phyloP scores from a whole-genome alignment of 2,888 invertebrate species.

The Pterostichus niger region DNA sequence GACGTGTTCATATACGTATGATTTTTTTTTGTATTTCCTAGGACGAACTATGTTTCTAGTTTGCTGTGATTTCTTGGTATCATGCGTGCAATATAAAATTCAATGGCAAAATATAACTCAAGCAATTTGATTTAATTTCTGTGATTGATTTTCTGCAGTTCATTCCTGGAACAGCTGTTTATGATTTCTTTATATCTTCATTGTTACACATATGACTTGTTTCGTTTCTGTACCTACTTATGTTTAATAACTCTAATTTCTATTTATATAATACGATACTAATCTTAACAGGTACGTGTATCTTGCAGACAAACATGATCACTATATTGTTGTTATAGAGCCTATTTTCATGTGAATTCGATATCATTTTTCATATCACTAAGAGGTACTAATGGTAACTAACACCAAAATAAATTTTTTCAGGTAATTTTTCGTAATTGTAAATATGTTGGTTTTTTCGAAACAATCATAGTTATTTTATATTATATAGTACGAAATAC shows the following conservation, averaged over 20 bases:
- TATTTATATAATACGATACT: slow-evolving; percentile 14
- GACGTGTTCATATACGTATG: not conserved
- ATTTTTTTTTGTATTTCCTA: not conserved
- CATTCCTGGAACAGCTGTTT: slow-evolving; percentile 61
- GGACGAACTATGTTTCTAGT: not conserved
- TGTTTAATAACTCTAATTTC: not conserved
- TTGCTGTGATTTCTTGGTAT: slow-evolving; percentile 61
- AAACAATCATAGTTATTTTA: slow-evolving; percentile 46
- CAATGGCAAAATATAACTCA: slow-evolving; percentile 40
- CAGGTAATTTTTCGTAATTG: slow-evolving; percentile 44
- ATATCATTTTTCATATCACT: slow-evolving; percentile 15
- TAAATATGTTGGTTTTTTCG: slow-evolving; percentile 51
- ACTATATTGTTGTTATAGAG: slow-evolving; percentile 25
- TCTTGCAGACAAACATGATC: not conserved
- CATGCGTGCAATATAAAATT: slow-evolving; percentile 32
- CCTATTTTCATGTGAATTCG: slow-evolving; percentile 9
- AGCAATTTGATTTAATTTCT: not conserved
- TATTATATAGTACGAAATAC: slow-evolving; percentile 51
- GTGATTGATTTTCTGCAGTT: slow-evolving; percentile 35
- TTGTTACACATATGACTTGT: slow-evolving; percentile 6
- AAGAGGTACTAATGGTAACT: slow-evolving; percentile 52
- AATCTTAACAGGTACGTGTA: slow-evolving; percentile 29
- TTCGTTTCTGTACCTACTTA: slow-evolving; percentile 23
- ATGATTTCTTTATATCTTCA: slow-evolving; percentile 36
- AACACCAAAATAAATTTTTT: slow-evolving; percentile 59